Evolutionary conservation across 2,113 vertebrate genomes (phyloP).

Genomic region (Halichoerus grypus): DNA sequence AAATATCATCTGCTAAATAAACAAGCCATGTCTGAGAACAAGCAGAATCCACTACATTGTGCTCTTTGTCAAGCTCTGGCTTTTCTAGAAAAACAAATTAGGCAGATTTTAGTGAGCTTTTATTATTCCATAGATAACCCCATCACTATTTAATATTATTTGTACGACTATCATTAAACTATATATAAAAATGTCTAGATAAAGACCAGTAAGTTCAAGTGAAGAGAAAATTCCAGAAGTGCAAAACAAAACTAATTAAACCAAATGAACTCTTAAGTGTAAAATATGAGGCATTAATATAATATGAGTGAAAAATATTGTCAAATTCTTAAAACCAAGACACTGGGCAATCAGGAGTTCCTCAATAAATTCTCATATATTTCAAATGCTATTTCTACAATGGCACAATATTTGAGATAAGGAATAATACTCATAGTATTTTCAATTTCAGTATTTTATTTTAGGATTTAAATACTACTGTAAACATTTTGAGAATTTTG

Average conservation of each 20-base stretch:
- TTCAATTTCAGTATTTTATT: not conserved
- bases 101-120: not conserved
- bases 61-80: slow-evolving; percentile 33
- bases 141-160: not conserved
- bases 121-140: not conserved
- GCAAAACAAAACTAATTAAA: slow-evolving; percentile 14
- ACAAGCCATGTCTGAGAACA: not conserved
- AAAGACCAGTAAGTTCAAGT: not conserved
- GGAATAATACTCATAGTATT: not conserved
- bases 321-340: slow-evolving; percentile 34
- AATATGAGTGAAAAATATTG: not conserved
- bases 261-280: not conserved
- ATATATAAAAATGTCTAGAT: not conserved
- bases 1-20: slow-evolving; percentile 65
- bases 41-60: not conserved
- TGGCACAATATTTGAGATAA: not conserved
- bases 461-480: not conserved
- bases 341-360: not conserved
- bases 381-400: not conserved
- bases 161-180: not conserved
- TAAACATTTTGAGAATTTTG: slow-evolving; percentile 21
- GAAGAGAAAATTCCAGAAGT: slow-evolving; percentile 38
- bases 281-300: not conserved
- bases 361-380: not conserved
- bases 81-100: slow-evolving; percentile 54